Percentiles rank a stretch among this genome's conserved stretches.
Conservation (phyloP, 2,888 invertebrate genomes). For the Pollenia labialis region DNA sequence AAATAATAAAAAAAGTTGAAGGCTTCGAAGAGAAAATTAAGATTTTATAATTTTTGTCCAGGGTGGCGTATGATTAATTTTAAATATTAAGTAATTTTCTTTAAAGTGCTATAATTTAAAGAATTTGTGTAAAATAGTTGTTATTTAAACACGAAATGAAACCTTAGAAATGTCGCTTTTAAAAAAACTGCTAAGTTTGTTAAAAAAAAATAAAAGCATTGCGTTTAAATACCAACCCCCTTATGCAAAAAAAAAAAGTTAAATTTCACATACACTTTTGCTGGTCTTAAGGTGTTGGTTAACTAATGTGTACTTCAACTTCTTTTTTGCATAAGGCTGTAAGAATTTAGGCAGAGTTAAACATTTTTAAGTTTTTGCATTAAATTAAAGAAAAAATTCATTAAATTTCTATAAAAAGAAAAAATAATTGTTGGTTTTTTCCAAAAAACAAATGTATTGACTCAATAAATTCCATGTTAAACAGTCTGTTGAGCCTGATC, state of each 20-base stretch:
- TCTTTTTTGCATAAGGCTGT: no score
- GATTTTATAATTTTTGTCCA: not conserved
- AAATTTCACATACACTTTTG: no score
- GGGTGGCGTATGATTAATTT: conserved; percentile 55
- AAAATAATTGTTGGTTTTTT: not conserved
- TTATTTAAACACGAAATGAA: not conserved
- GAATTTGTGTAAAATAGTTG: not conserved
- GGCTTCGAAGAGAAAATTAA: not conserved
- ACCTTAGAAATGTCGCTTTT: conserved; percentile 23
- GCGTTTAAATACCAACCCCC: no score
- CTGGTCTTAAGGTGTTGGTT: no score
- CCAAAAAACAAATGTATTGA: not conserved
- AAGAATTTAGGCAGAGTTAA: not conserved
- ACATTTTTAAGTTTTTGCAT: not conserved
- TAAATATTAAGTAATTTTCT: not conserved
- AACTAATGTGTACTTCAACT: no score
- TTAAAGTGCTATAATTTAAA: not conserved
- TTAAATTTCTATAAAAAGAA: no score
- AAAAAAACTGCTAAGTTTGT: not conserved
- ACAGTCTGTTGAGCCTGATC: no score
- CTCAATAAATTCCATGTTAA: no score
- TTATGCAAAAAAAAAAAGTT: no score
- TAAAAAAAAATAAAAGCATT: no score
- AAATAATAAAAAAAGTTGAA: not conserved
- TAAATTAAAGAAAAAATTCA: not conserved